A percentile compares a stretch with the other conserved stretches of the same genome.
phyloP scores from a whole-genome alignment of 2,113 vertebrate genomes.

The Scolopax mira region DNA sequence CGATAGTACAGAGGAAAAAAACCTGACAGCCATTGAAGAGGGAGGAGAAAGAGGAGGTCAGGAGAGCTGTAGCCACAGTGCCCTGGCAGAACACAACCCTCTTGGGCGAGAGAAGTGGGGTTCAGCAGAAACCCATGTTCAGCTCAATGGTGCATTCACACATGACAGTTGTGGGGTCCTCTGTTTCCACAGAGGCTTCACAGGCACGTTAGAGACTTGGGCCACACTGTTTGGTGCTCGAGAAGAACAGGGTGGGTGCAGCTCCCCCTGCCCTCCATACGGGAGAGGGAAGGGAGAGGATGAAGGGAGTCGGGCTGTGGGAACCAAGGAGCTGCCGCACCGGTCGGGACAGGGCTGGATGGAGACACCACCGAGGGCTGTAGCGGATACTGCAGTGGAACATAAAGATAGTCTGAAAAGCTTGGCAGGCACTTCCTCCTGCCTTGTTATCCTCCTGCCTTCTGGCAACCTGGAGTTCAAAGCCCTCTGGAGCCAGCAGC shows the following conservation, averaged over 20 bases:
- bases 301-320: not conserved
- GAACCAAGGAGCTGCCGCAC: not conserved
- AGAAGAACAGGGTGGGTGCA: not conserved
- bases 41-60: not conserved
- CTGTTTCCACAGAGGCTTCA: not conserved
- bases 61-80: accelerated
- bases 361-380: not conserved
- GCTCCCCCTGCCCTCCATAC: accelerated
- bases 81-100: not conserved
- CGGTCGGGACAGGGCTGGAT: not conserved
- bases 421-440: not conserved
- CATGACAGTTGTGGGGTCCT: not conserved
- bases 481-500: constrained; percentile 38
- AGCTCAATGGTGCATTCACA: not conserved
- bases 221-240: not conserved
- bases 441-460: constrained; percentile 45
- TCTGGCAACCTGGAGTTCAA: constrained; percentile 52
- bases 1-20: not conserved
- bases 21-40: not conserved
- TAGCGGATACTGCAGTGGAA: not conserved
- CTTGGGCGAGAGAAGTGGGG: not conserved
- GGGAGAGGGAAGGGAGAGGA: not conserved
- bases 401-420: not conserved
- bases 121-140: not conserved
- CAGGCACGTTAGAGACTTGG: accelerated